Percentiles rank a stretch among this genome's conserved stretches.
Evolutionary conservation across 2,888 invertebrate species (phyloP).

Genomic region (Anticlea derivata): DNA sequence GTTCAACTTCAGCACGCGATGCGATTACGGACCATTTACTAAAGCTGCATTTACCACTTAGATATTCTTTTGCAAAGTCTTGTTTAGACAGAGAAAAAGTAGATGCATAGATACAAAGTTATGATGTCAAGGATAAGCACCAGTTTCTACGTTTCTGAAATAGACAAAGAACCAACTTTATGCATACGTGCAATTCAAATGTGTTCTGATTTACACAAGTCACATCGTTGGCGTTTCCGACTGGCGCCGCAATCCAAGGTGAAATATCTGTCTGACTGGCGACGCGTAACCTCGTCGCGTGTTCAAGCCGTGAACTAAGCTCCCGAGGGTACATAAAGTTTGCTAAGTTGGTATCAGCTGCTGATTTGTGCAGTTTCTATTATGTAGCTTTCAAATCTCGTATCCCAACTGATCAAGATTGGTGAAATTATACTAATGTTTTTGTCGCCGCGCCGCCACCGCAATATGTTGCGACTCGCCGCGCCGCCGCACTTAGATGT

Average conservation of each 20-base stretch:
- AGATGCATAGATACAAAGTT: too few relatives aligned
- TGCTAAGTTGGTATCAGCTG: constrained; percentile 9
- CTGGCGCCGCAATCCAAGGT: constrained; percentile 52
- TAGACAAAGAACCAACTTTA: too few relatives aligned
- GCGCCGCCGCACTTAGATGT: too few relatives aligned
- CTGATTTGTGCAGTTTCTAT: neutral
- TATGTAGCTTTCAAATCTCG: neutral
- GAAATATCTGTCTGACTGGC: constrained; percentile 69
- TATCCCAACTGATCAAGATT: too few relatives aligned
- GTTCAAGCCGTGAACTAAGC: constrained; percentile 30
- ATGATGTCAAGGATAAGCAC: too few relatives aligned
- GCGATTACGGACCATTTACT: neutral
- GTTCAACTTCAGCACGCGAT: neutral
- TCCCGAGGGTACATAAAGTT: constrained; percentile 9
- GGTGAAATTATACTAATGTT: too few relatives aligned
- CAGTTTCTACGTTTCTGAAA: too few relatives aligned
- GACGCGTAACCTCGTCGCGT: constrained; percentile 77
- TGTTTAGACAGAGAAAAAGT: too few relatives aligned
- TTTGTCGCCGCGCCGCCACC: too few relatives aligned
- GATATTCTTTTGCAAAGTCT: too few relatives aligned
- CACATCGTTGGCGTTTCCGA: constrained; percentile 20
- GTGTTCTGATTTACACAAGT: constrained; percentile 16
- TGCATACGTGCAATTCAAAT: constrained; percentile 14
- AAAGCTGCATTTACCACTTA: too few relatives aligned
- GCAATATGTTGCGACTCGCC: too few relatives aligned